Percentiles rank a stretch among this genome's conserved stretches.
These are phyloP conservation scores for Phalacrocorax carbo DNA, from an alignment of 2,113 vertebrate genomes.

Conservation along the genomic window DNA sequence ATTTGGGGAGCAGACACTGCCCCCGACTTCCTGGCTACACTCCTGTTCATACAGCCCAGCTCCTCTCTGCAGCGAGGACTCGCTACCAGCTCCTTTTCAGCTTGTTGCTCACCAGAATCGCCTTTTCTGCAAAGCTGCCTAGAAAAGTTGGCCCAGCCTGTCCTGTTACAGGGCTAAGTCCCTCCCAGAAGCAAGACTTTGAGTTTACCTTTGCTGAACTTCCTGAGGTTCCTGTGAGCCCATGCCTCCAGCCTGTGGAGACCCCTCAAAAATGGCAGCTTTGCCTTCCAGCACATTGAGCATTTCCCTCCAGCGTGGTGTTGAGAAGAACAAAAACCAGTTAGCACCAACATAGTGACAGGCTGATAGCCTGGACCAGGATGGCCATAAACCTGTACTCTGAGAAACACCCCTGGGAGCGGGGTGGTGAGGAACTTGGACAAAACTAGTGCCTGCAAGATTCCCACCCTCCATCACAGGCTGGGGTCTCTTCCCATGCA, in stretches of 20 bases:
- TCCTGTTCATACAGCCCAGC: not conserved
- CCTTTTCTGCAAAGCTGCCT: not conserved
- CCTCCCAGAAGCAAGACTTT: not conserved
- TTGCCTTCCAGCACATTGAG: not conserved
- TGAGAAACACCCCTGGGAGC: not conserved
- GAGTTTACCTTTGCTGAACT: not conserved
- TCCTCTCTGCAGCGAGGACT: not conserved
- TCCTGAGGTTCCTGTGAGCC: not conserved
- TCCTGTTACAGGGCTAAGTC: no score
- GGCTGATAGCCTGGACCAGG: not conserved
- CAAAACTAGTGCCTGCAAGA: not conserved
- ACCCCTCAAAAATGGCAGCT: not conserved
- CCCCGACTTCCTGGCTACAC: accelerated
- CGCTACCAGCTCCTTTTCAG: not conserved
- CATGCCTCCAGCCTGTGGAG: not conserved
- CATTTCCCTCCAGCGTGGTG: not conserved
- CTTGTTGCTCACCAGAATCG: not conserved
- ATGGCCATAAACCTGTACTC: no score
- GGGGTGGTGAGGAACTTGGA: not conserved
- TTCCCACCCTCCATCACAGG: not conserved
- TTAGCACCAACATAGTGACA: no score
- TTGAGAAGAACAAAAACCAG: not conserved
- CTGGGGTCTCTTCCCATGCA: not conserved
- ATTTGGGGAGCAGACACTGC: not conserved
- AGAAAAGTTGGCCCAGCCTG: not conserved